These are phyloP conservation scores for Nomia melanderi DNA, from an alignment of 1,140 invertebrate species.

Conservation along the genomic window DNA sequence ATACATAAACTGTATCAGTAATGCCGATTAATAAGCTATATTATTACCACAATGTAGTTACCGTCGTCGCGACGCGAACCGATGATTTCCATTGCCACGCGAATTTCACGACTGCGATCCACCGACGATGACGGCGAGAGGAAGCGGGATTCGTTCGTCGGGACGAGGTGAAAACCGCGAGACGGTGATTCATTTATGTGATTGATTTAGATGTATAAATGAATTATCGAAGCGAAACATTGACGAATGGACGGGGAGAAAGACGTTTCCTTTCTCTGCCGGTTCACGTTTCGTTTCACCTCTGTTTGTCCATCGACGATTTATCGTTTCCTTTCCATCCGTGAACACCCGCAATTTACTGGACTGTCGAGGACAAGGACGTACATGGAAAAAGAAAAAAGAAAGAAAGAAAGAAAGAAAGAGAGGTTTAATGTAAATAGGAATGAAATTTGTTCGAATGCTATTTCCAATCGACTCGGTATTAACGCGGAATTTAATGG, in stretches of 20 bases:
- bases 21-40: conserved; percentile 57
- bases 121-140: conserved; percentile 35
- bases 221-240: no score
- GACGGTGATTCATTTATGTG: no score
- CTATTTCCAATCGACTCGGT: conserved; percentile 58
- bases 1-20: conserved; percentile 46
- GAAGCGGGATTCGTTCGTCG: conserved; percentile 59
- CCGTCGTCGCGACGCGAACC: conserved; percentile 17
- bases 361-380: conserved; percentile 34
- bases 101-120: conserved; percentile 19
- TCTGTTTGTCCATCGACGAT: conserved; percentile 34
- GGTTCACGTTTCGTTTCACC: no score
- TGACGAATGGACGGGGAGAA: background rate
- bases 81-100: no score
- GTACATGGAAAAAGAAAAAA: conserved; percentile 10
- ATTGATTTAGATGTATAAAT: no score
- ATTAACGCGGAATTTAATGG: conserved; percentile 40
- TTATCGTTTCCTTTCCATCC: conserved; percentile 61
- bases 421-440: conserved; percentile 66
- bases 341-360: conserved; percentile 18
- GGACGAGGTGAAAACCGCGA: no score
- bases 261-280: conserved; percentile 31
- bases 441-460: conserved; percentile 66
- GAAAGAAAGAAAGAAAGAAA: no score
- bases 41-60: conserved; percentile 48